Evolutionary conservation across 2,113 vertebrate species (phyloP), one percentile per base, ranked within the genome.

Genomic region (Peucedramus taeniatus): DNA sequence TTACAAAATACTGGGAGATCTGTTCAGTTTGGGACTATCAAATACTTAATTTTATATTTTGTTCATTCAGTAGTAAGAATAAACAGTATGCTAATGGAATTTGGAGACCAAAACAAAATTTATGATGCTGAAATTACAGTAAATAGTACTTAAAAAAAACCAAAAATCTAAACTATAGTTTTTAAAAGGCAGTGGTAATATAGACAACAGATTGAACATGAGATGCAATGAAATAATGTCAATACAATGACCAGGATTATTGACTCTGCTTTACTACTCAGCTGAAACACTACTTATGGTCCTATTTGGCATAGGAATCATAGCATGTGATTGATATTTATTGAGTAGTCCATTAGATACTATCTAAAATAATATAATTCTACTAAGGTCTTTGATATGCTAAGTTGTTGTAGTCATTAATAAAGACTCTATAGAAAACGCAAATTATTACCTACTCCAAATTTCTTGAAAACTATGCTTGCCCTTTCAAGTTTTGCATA

Each of bases 111-210:
- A 60, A 60, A 77, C 6, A 51, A 50, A 82, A 71, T 16, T 53
- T 71, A 9, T 1, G 3, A 39, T 83, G 17, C 7, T 76, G 42
- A 66, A 88, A 87, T 59, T 59, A 37, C 15, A 20, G 9, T 21
- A 51, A 59, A 4, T 31, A 28, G 4, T 17, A 44, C n/a, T 20
- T 14, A 30, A 59, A 92, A 24, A 24, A 44, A 85, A 56, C n/a
- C n/a, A 72, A 71, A 0, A 45, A n/a, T 9, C 6, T 31, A 42
- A 90, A 20, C 1, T 1, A 8, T 30, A 39, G 2, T 14, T 74
- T 82, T 92, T 35, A n/a, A 53, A 60, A 53, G 11, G 2, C 9
- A 50, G 5, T 51, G 11, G 1, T 35, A n/a, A 54, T 24, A 15
- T 18, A 10, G 17, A 15, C 6, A 66, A 15, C 6, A 77, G 20